Evolutionary conservation across 2,888 invertebrate genomes (phyloP), one percentile per base, ranked within the genome.

Genomic region (Harpagoxenus sublaevis): DNA sequence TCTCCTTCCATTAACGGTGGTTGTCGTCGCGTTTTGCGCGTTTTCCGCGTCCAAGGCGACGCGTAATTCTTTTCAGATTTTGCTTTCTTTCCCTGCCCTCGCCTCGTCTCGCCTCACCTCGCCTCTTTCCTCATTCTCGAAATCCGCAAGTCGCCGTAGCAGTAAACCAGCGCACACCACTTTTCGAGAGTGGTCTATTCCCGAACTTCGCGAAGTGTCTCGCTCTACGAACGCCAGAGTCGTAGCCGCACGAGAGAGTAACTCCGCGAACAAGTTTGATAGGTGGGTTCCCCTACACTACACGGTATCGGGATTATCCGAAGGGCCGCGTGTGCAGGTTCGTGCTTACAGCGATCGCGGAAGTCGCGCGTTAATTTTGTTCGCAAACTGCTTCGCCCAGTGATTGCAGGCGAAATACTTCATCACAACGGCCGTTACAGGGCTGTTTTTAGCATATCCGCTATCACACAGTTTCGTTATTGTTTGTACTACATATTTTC

Each of bases 251-350:
- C 68, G 57, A 62, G 86, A 60, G 81, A 73, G 60, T 39, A 88
- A 88, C 82, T 88, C 65, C 28, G 66, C 62, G 68, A 73, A 55
- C 66, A 86, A 86, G 86, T 88, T 88, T 82, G 84, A 88, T 74
- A 81, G 79, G 65, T 60, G 79, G 63, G 73, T 73, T 31, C 62
- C 45, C 62, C n/a, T n/a, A n/a, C n/a, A n/a, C n/a, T 35, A 71
- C 75, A 66, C 35, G 57, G 68, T 85, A 75, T 87, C 87, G 63
- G 82, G 78, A 85, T 87, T 87, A 87, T 83, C 84, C 57, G 75
- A 81, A 84, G 55, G 77, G 48, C 74, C 70, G 42, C 70, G 71
- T 55, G 74, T 48, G 39, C 60, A 48, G 74, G 74, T 81, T 81
- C 79, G 74, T 81, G 79, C 79, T 81, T 48, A 48, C 79, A 74